phyloP scores from a whole-genome alignment of 1,140 invertebrate species.

The Neodiprion virginianus region DNA sequence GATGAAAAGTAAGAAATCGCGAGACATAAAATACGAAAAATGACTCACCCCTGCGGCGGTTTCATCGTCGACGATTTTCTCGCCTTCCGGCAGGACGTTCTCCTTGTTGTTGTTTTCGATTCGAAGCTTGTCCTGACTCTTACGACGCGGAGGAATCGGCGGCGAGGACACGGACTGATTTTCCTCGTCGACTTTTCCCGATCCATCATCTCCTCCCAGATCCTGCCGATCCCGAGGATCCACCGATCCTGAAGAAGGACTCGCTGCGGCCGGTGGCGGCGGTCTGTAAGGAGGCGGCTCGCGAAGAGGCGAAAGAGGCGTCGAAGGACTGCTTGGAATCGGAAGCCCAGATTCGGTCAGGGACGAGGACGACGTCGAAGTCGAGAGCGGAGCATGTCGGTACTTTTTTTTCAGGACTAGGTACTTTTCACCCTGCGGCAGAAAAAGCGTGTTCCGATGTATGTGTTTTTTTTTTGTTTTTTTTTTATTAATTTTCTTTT shows the following conservation, averaged over 20 bases:
- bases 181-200: conserved; percentile 25
- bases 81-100: conserved; percentile 36
- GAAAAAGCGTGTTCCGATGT: conserved; percentile 26
- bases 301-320: conserved; percentile 51
- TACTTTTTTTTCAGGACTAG: conserved; percentile 83
- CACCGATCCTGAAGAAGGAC: conserved; percentile 30
- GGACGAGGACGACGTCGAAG: conserved; percentile 34
- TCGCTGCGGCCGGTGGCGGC: conserved; percentile 65
- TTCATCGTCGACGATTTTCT: conserved; percentile 36
- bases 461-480: too few relatives aligned
- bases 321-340: conserved; percentile 32
- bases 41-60: conserved; percentile 45
- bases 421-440: conserved; percentile 76
- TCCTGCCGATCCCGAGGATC: conserved; percentile 5
- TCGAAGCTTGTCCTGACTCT: conserved; percentile 62
- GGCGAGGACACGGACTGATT: conserved; percentile 49
- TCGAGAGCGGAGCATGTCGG: conserved; percentile 53
- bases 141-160: conserved; percentile 65
- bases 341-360: conserved; percentile 21
- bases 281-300: conserved; percentile 73
- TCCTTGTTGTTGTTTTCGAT: conserved; percentile 62
- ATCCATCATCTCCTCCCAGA: conserved; percentile 30
- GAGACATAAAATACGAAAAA: not conserved
- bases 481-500: too few relatives aligned
- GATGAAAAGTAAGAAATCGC: not conserved